These are phyloP conservation scores for Grallaria varia DNA, from an alignment of 2,113 vertebrate genomes.

Conservation along the genomic window DNA sequence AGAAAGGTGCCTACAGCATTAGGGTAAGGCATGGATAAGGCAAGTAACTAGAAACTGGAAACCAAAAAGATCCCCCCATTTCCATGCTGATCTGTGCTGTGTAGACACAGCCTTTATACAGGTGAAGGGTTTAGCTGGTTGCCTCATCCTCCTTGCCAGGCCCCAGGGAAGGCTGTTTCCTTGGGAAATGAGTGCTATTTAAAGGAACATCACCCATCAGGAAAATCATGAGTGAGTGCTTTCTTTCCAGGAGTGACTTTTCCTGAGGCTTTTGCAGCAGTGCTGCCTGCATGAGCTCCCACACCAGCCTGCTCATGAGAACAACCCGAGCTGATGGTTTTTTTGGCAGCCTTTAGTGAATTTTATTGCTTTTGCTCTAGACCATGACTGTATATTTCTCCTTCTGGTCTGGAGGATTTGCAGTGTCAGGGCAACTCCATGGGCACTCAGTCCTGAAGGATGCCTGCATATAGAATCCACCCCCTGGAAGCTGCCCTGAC, in stretches of 20 bases:
- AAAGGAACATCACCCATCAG: background rate
- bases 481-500: background rate
- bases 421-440: background rate
- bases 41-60: background rate
- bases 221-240: background rate
- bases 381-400: background rate
- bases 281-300: background rate
- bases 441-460: background rate
- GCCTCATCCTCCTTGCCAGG: background rate
- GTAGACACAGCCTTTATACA: fast-evolving
- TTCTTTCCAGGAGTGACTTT: background rate
- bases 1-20: background rate
- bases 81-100: fast-evolving
- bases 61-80: background rate
- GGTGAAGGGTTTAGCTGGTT: background rate
- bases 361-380: background rate
- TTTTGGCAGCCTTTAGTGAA: background rate
- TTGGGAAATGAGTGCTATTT: background rate
- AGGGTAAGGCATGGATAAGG: background rate
- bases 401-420: background rate
- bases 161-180: background rate
- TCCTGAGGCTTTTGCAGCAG: background rate
- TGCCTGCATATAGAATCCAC: background rate
- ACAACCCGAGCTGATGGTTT: background rate
- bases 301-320: background rate